Evolutionary conservation across 2,888 invertebrate genomes (phyloP), one percentile per base, ranked within the genome.

Genomic region (Pseudococcus viburni): DNA sequence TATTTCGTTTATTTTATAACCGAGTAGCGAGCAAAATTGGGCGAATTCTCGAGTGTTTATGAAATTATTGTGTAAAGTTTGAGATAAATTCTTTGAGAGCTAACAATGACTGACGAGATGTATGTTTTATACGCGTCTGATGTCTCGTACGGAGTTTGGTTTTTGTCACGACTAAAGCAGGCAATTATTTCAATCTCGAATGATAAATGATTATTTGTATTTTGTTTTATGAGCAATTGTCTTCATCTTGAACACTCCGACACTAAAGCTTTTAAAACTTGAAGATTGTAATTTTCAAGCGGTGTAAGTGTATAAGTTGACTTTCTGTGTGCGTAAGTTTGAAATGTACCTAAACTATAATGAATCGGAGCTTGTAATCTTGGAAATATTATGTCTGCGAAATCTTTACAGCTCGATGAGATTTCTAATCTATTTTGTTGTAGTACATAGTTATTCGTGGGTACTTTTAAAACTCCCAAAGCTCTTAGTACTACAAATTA

Each of bases 201-300:
- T 64, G 64, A 64, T 64, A 64, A 64, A 64, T 64, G 64, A 22
- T 64, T 22, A 12, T 64, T 51, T 51, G 51, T 51, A 17, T 51
- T 51, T 51, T 51, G 51, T 51, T 15, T 46, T 51, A 51, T 17
- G 15, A 19, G 22, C 64, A 22, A 64, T 64, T 64, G 64, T 64
- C 22, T 64, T 22, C 22, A 7, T 8, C 15, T 12, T 17, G 51
- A 22, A 19, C 64, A 22, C 5, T 5, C 15, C 51, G 15, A 51
- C 51, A 22, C 64, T 64, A 64, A 64, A 64, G 64, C 64, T 64
- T 64, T 64, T 64, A 64, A 64, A 64, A 64, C 64, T 64, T 64
- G 8, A 5, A 51, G 51, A 51, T 51, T 64, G 59, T 17, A 59
- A 59, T 59, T 59, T n/a, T 11, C n/a, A 59, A 59, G 59, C 26